Evolutionary conservation across 2,113 vertebrate species (phyloP), one percentile per base, ranked within the genome.

Genomic region (Nycticebus coucang): DNA sequence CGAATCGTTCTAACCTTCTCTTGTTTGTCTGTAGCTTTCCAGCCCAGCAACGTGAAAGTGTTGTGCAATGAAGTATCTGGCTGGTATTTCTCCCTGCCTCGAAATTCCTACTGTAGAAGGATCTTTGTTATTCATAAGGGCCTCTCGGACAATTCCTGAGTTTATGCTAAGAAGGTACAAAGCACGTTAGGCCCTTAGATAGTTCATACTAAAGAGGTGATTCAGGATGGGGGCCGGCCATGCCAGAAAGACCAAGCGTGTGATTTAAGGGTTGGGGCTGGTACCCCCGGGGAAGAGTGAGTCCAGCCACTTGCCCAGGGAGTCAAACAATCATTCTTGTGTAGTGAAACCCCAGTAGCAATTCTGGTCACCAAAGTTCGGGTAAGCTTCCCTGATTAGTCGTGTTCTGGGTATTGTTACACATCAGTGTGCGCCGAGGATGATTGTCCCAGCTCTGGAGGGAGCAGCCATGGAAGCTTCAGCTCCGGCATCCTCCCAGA

Each of bases 401-500:
- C 2, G 5, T 8, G 0, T 28, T 45, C 88, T 12, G 26, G 2
- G 14, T 12, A 5, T 18, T 1, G 24, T 26, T 41, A 33, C 26
- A 57, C 77, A 22, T 9, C 2, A 3, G 2, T 4, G 50, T 7
- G 5, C 26, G 3, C 0, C 37, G 64, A 71, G 66, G 26, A 41
- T 4, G 62, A 41, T 9, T 3, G 17, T 37, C 33, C 62, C 33
- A 28, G 41, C 28, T 59, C 26, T 64, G 30, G 24, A 17, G 64
- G 64, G 18, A n/a, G 53, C 17, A 57, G 14, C 26, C 53, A 13
- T 6, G 10, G 13, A 53, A 11, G 12, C 30, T 35, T 69, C 64
- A 1, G 15, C 2, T 53, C 26, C 17, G 30, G 33, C 45, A 24
- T 14, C 83, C 45, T 69, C 64, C 11, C 64, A 0, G 45, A 24